phyloP scores from a whole-genome alignment of 2,888 invertebrate genomes.

The Agrochola lota region DNA sequence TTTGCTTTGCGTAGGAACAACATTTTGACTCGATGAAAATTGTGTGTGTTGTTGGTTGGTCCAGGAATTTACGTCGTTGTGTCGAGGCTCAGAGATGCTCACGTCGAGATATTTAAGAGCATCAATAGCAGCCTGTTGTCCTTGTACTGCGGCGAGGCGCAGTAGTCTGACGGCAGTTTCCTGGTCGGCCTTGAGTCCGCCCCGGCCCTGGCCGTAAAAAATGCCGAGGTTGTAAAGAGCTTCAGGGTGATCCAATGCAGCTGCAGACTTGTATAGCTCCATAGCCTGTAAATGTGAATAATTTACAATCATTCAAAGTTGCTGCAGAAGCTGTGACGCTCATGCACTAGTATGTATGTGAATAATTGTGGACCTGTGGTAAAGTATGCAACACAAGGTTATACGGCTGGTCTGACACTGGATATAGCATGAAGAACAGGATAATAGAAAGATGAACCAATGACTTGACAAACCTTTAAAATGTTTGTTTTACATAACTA shows the following conservation, averaged over 20 bases:
- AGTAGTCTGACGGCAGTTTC: slow-evolving; percentile 88
- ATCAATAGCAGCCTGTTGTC: slow-evolving; percentile 90
- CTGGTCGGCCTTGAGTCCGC: slow-evolving; percentile 88
- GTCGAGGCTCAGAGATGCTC: slow-evolving; percentile 70
- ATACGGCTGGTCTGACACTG: not conserved
- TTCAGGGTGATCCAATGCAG: slow-evolving; percentile 91
- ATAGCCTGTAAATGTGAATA: slow-evolving; percentile 88
- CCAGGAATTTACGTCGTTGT: slow-evolving; percentile 71
- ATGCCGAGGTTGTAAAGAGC: slow-evolving; percentile 93
- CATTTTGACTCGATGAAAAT: slow-evolving; percentile 70
- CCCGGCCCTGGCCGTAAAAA: slow-evolving; percentile 92
- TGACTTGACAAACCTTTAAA: not conserved
- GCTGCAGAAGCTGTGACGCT: not conserved
- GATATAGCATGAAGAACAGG: not conserved
- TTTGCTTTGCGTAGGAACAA: slow-evolving; percentile 79
- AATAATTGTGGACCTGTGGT: not conserved
- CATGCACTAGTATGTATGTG: not conserved
- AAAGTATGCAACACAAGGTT: not conserved
- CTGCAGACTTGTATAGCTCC: slow-evolving; percentile 92
- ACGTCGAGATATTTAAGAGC: slow-evolving; percentile 85
- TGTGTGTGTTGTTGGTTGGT: slow-evolving; percentile 67
- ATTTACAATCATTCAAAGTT: slow-evolving; percentile 1
- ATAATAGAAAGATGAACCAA: no score
- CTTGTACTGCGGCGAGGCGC: slow-evolving; percentile 90
- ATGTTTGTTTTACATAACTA: no score